Base-by-base conservation (phyloP, 2,888 invertebrate genomes). In the Synergus umbraculus region DNA sequence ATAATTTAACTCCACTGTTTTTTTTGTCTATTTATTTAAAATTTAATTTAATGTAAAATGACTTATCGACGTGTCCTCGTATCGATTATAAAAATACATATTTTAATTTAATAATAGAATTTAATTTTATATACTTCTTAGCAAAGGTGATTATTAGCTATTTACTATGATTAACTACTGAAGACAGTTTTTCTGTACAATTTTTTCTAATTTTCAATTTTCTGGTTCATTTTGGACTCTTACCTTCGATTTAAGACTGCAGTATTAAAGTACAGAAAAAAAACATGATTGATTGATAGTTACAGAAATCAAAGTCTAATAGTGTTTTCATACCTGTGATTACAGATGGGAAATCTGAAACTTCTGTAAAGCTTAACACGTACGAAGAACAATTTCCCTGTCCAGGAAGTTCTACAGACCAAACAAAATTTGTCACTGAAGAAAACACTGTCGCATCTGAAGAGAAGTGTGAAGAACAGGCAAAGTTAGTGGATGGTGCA, bases 241-340 rank as follows among this genome's bases (percentile, higher is more conserved):
- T 49, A 15, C 15, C 15, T 49, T 18, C n/a, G 12, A 29, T 49
- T 49, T 54, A 9, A n/a, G 1, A 73, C 10, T 73, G 54, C 73
- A 73, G 73, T 73, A 73, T 73, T 73, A 73, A 73, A 73, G 73
- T 73, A 73, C n/a, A 54, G 73, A 54, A 54, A 15, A 69, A 69
- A 29, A 67, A 41, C 49, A 49, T 29, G 22, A 29, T 29, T 73
- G 15, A 54, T 41, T 73, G 15, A 54, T 41, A n/a, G 10, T 29
- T 29, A 37, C 7, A 10, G 8, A 54, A 73, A 49, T 54, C 2
- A 5, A 63, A 63, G 29, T 4, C 46, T 29, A 12, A 73, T 54
- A 54, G 29, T 15, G 15, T 37, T 49, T 41, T n/a, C n/a, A n/a
- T 37, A 37, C 37, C 15, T 73, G 37, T 73, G 73, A 9, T 73